phyloP scores from a whole-genome alignment of 1,140 invertebrate species.

The Archivesica marissinica region DNA sequence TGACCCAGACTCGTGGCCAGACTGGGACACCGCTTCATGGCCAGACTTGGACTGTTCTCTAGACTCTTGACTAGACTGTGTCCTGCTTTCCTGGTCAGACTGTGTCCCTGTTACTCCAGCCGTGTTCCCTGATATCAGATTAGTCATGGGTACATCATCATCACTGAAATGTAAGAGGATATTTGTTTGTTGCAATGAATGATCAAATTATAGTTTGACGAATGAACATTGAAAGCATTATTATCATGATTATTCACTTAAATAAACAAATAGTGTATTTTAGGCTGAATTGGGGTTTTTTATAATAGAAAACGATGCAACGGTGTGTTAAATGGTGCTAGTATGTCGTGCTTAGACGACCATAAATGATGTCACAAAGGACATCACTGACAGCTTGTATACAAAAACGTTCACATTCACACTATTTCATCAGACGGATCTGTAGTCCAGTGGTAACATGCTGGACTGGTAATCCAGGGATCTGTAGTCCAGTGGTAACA shows the following conservation, averaged over 20 bases:
- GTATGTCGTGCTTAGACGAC: too few species aligned
- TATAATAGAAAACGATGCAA: not conserved
- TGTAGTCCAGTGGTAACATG: too few species aligned
- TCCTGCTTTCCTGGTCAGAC: not conserved
- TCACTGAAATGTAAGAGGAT: not conserved
- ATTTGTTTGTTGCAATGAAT: not conserved
- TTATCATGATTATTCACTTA: not conserved
- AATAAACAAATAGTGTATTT: not conserved
- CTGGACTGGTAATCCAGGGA: too few species aligned
- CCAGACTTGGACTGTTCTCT: not conserved
- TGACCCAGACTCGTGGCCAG: not conserved
- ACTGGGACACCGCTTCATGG: not conserved
- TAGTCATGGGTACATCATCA: not conserved
- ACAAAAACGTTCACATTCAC: too few species aligned
- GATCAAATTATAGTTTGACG: not conserved
- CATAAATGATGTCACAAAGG: too few species aligned
- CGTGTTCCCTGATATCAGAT: not conserved
- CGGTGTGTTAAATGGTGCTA: too few species aligned
- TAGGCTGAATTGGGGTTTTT: not conserved
- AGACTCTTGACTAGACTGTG: not conserved
- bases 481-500: too few species aligned
- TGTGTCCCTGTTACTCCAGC: conserved; percentile 8
- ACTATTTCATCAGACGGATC: too few species aligned
- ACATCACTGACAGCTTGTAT: too few species aligned
- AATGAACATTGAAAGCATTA: not conserved